Percentiles rank a stretch among this genome's conserved stretches.
Evolutionary conservation across 1,140 invertebrate genomes (phyloP).

Genomic region (Orchesella cincta): DNA sequence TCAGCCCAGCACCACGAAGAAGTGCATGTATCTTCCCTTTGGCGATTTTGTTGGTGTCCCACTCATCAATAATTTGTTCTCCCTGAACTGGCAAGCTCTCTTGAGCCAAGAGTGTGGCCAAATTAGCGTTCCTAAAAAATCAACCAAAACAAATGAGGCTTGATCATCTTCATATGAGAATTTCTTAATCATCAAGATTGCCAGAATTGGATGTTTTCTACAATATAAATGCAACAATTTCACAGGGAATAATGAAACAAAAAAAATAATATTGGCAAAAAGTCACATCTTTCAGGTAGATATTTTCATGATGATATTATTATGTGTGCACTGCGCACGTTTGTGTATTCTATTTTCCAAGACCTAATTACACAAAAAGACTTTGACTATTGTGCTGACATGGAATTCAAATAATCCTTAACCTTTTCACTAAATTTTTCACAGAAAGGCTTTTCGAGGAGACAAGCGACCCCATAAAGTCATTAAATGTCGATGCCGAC

Average conservation of each 20-base stretch:
- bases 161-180: constrained; percentile 7
- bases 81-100: constrained; percentile 29
- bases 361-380: not conserved
- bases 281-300: too few relatives aligned
- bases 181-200: constrained; percentile 5
- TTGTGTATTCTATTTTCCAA: too few relatives aligned
- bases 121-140: constrained; percentile 20
- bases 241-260: too few relatives aligned
- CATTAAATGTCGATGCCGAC: constrained; percentile 5
- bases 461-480: not conserved
- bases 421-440: not conserved
- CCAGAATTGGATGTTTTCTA: too few relatives aligned
- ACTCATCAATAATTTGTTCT: constrained; percentile 6
- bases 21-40: constrained; percentile 15
- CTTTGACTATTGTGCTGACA: not conserved
- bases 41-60: constrained; percentile 24
- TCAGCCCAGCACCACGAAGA: constrained; percentile 6
- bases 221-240: too few relatives aligned
- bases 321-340: too few relatives aligned
- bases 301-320: too few relatives aligned
- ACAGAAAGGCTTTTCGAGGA: not conserved
- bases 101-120: constrained; percentile 29
- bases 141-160: not conserved
- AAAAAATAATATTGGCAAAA: too few relatives aligned
- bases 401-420: constrained; percentile 18